Conservation (phyloP, 2,888 invertebrate species). For the Hypena proboscidalis region DNA sequence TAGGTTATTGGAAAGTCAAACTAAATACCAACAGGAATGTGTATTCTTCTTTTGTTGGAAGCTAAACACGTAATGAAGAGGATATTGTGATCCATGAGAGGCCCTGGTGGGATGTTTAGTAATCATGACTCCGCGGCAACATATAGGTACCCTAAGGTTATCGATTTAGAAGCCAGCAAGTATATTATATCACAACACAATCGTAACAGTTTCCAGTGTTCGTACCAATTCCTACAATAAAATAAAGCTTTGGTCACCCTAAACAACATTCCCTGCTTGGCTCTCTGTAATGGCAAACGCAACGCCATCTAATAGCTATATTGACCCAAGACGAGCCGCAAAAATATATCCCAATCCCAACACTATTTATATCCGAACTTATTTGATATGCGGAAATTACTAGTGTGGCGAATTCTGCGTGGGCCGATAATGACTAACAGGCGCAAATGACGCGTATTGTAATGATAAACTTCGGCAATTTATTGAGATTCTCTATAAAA, state of each 20-base stretch:
- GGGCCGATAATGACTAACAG: slow-evolving; percentile 15
- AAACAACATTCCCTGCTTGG: slow-evolving; percentile 44
- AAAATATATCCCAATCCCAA: slow-evolving; percentile 20
- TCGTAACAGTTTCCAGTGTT: too few species aligned
- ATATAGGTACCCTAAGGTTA: too few species aligned
- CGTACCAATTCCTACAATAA: not conserved
- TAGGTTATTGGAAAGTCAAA: slow-evolving; percentile 45
- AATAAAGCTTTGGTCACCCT: slow-evolving; percentile 40
- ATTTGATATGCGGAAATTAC: slow-evolving; percentile 22
- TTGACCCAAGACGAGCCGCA: slow-evolving; percentile 55
- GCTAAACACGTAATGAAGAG: slow-evolving; percentile 5
- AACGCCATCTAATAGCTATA: slow-evolving; percentile 73
- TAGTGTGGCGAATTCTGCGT: slow-evolving; percentile 15
- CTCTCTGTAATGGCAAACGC: slow-evolving; percentile 61
- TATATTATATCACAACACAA: too few species aligned
- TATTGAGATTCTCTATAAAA: slow-evolving; percentile 14
- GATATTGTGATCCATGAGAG: slow-evolving; percentile 3
- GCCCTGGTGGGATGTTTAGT: slow-evolving; percentile 4
- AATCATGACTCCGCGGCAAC: too few species aligned
- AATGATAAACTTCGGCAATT: slow-evolving; percentile 16
- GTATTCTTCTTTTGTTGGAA: slow-evolving; percentile 14
- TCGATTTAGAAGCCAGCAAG: too few species aligned
- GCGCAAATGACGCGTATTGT: slow-evolving; percentile 13
- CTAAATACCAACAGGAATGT: slow-evolving; percentile 14
- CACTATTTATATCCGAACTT: slow-evolving; percentile 25